Conservation (phyloP, 2,797 vertebrate genomes). For the Sebastes oblongus region DNA sequence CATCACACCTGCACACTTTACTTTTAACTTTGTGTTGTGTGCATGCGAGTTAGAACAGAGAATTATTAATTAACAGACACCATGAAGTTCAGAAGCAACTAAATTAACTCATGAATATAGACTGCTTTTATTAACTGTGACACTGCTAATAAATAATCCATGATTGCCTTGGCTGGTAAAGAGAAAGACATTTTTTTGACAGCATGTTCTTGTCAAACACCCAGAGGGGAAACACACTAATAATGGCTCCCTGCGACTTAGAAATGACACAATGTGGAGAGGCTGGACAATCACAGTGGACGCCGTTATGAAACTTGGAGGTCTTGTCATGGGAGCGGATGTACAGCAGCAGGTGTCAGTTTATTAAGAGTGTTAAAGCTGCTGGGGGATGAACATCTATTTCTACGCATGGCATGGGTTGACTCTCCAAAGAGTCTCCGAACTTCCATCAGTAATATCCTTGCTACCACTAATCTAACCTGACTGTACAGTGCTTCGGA, state of each 20-base stretch:
- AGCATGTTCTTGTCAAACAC: neutral
- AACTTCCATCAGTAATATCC: neutral
- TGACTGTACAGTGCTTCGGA: neutral
- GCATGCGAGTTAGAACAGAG: neutral
- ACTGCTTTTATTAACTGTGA: neutral
- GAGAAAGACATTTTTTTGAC: neutral
- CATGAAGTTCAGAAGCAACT: neutral
- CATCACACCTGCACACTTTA: neutral
- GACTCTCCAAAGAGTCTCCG: no score
- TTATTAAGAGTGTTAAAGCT: conserved; percentile 19
- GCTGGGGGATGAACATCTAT: neutral
- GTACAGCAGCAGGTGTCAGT: neutral
- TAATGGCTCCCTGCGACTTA: conserved; percentile 16
- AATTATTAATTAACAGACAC: neutral
- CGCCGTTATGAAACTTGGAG: neutral
- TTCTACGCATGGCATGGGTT: neutral
- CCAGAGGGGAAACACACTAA: conserved; percentile 20
- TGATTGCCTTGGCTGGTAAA: neutral
- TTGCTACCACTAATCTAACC: neutral
- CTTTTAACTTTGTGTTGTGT: neutral
- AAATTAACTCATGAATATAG: neutral
- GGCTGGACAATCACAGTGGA: conserved; percentile 11
- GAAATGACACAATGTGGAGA: neutral
- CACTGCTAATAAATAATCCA: neutral
- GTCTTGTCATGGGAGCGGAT: neutral